Evolutionary conservation across 2,888 invertebrate species (phyloP), one percentile per base, ranked within the genome.

Genomic region (Ametastegia equiseti): DNA sequence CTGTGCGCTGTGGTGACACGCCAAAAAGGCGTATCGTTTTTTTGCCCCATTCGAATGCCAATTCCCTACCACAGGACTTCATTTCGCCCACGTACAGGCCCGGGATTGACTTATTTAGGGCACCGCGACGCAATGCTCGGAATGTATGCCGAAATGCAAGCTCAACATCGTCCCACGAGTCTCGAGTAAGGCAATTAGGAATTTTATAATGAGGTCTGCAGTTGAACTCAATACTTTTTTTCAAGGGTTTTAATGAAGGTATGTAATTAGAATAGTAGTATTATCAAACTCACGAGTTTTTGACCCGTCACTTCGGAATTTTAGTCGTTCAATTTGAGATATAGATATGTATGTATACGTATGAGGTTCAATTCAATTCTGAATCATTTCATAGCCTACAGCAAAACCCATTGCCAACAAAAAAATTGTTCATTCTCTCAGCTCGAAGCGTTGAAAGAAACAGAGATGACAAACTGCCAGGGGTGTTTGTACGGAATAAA

Each of bases 71-170:
- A 30, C 30, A 60, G 9, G 6, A 47, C 27, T 30, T 45, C 27
- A 71, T 67, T 15, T n/a, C n/a, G 36, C 36, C 4, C 13, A 67
- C 19, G 19, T 39, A 9, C 67, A n/a, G 4, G 39, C 60, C 30
- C 27, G n/a, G 65, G n/a, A 67, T 27, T 27, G 15, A 13, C 23
- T 13, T 65, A 27, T 23, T 7, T 75, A 36, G 36, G n/a, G 36
- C 45, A 54, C 27, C n/a, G 19, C 19, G 50, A 45, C 54, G 36
- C 23, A 23, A 75, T 30, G 54, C 75, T 75, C 4, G 54, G 19
- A 75, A 54, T 50, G 19, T 54, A 75, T 75, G 71, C 45, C 27
- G 13, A 27, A 71, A 71, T 45, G 42, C 71, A 27, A n/a, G 36
- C 11, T 36, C 23, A 15, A 50, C 54, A 54, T 75, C 33, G 50